A percentile compares a stretch with the other conserved stretches of the same genome.
Evolutionary conservation across 1,140 invertebrate species (phyloP).

Genomic region (Pseudomyrmex pallidus): DNA sequence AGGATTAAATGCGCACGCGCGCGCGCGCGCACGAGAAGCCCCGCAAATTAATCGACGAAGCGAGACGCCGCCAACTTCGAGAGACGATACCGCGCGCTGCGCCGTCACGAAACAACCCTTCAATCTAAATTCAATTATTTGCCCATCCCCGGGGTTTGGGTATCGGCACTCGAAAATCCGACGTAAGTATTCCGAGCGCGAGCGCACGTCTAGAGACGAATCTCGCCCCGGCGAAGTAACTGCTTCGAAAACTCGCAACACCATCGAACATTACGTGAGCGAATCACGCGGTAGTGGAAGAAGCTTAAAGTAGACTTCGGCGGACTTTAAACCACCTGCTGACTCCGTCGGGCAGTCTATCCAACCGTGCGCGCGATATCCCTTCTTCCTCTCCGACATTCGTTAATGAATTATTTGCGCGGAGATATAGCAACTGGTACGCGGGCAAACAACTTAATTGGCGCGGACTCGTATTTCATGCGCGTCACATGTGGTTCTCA

Average conservation of each 20-base stretch:
- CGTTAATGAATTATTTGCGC: slow-evolving; percentile 61
- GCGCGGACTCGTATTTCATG: slow-evolving; percentile 49
- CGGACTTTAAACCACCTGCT: slow-evolving; percentile 56
- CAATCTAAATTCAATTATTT: slow-evolving; percentile 84
- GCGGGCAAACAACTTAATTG: slow-evolving; percentile 55
- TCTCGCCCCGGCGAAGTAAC: slow-evolving; percentile 18
- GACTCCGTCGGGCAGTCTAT: slow-evolving; percentile 29
- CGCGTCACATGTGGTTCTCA: slow-evolving; percentile 28
- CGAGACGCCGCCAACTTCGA: slow-evolving; percentile 67
- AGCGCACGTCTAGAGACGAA: slow-evolving; percentile 27
- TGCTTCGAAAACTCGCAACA: slow-evolving; percentile 23
- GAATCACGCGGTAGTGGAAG: slow-evolving; percentile 36
- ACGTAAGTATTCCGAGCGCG: slow-evolving; percentile 46
- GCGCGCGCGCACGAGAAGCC: slow-evolving; percentile 75
- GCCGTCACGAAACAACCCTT: slow-evolving; percentile 78
- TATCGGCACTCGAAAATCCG: slow-evolving; percentile 75
- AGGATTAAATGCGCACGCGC: slow-evolving; percentile 54
- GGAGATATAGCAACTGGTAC: slow-evolving; percentile 28
- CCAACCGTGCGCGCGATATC: not conserved
- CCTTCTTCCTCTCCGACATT: slow-evolving; percentile 1
- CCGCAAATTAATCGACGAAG: slow-evolving; percentile 82
- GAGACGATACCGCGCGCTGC: slow-evolving; percentile 5
- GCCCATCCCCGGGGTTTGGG: slow-evolving; percentile 36
- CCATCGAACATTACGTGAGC: slow-evolving; percentile 31
- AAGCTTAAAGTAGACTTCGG: slow-evolving; percentile 38